Percentiles rank a stretch among this genome's conserved stretches.
phyloP scores from a whole-genome alignment of 1,140 invertebrate species.

The Drosophila athabasca region DNA sequence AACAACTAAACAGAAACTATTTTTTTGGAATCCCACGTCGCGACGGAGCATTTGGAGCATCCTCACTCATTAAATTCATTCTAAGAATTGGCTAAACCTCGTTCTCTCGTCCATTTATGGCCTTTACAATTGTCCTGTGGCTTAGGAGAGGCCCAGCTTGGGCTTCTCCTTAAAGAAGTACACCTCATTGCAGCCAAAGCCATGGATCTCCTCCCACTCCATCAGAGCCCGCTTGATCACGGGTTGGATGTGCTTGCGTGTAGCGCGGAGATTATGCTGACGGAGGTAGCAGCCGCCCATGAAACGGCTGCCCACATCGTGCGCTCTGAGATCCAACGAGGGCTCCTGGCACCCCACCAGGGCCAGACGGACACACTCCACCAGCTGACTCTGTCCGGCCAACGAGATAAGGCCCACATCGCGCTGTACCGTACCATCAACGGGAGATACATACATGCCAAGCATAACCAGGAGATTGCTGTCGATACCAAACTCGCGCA shows the following conservation, averaged over 20 bases:
- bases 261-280: constrained; percentile 85
- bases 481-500: constrained; percentile 84
- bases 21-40: neutral
- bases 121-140: no score
- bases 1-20: constrained; percentile 19
- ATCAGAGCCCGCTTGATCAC: constrained; percentile 84
- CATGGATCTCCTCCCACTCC: constrained; percentile 49
- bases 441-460: constrained; percentile 84
- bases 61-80: constrained; percentile 3
- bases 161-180: constrained; percentile 70
- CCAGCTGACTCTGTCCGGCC: constrained; percentile 46
- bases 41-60: no score
- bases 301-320: constrained; percentile 53
- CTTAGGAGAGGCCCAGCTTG: constrained; percentile 59
- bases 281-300: constrained; percentile 83
- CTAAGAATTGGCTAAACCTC: constrained; percentile 27
- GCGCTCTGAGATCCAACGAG: constrained; percentile 34
- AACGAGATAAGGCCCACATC: constrained; percentile 85
- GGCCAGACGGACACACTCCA: constrained; percentile 54
- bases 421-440: constrained; percentile 80
- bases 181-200: constrained; percentile 58
- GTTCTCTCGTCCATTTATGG: neutral
- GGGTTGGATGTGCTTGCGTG: constrained; percentile 87
- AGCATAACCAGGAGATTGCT: constrained; percentile 84
- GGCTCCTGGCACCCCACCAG: constrained; percentile 44